Conservation (phyloP, 2,888 invertebrate species). For the Escarpia spicata region DNA sequence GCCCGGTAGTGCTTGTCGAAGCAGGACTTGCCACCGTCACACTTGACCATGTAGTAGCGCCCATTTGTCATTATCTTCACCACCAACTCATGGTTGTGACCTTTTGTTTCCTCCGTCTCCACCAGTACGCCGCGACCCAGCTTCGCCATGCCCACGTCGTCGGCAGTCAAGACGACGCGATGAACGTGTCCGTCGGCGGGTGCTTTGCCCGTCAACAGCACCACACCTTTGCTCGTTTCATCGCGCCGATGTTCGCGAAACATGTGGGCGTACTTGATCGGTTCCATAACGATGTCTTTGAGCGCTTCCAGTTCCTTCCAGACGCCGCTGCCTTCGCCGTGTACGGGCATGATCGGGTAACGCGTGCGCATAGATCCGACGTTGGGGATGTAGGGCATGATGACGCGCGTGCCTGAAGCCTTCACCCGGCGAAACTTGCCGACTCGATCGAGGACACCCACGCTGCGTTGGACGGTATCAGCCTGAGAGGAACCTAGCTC, state of each 20-base stretch:
- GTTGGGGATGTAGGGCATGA: slow-evolving; percentile 44
- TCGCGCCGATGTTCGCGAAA: not conserved
- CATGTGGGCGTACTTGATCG: slow-evolving; percentile 6
- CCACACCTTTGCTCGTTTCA: not conserved
- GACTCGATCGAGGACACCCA: not conserved
- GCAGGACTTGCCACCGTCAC: slow-evolving; percentile 14
- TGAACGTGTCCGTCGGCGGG: not conserved
- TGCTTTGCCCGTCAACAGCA: not conserved
- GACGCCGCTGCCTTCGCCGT: slow-evolving; percentile 47
- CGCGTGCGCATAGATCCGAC: slow-evolving; percentile 50
- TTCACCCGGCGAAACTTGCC: not conserved
- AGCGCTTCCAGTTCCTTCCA: slow-evolving; percentile 48
- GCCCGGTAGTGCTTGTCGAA: slow-evolving; percentile 20
- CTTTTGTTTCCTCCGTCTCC: not conserved
- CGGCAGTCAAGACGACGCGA: not conserved
- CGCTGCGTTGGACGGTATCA: not conserved
- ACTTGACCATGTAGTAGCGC: slow-evolving; percentile 21
- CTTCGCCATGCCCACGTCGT: not conserved
- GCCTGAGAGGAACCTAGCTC: not conserved
- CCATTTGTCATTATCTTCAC: not conserved
- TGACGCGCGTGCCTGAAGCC: slow-evolving; percentile 32
- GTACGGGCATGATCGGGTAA: slow-evolving; percentile 53
- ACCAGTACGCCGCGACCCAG: not conserved
- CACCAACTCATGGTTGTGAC: not conserved
- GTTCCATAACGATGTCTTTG: slow-evolving; percentile 28